Evolutionary conservation across 2,113 vertebrate genomes (phyloP), one percentile per base, ranked within the genome.

Genomic region (Takifugu bimaculatus): DNA sequence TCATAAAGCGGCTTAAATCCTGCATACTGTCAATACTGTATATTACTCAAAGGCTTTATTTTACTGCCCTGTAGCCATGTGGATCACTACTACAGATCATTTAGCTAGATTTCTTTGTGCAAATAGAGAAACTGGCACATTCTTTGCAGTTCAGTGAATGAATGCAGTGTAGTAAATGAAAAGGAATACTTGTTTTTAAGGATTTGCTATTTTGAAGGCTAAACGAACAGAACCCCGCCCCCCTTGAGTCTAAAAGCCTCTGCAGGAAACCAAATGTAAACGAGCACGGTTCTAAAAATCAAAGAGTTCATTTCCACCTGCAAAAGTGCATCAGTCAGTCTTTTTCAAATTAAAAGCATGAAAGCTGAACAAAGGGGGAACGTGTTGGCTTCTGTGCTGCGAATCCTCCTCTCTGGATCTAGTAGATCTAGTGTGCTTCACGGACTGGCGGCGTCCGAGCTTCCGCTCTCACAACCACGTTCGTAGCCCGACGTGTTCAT

Each of bases 1-100:
- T 91, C 79, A 74, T 52, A 71, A 70, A 62, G 74, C 68, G 75
- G 78, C 69, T 82, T 75, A 57, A 61, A 77, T 85, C 79, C 73
- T 77, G 54, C 75, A 9, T 27, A 27, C 26, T 44, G 10, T n/a
- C 6, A 14, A 45, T 63, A 54, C 13, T 47, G 60, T 27, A 71
- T 63, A 64, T 73, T 68, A 74, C 48, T 62, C 66, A 66, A 79
- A 54, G 67, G 65, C 32, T 50, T 25, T 69, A 58, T 80, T 72
- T 52, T 61, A 56, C 51, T 39, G 65, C 67, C 60, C 26, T 56
- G 20, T 52, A 44, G 47, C 27, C 60, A 15, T 54, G 50, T 59
- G 60, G 48, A 62, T 57, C 14, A 62, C 20, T 10, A 67, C 65
- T 70, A 74, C 52, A 53, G 65, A 43, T 52, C 15, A 50, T 72